Evolutionary conservation across 2,113 vertebrate genomes (phyloP).

Genomic region (Garra rufa): DNA sequence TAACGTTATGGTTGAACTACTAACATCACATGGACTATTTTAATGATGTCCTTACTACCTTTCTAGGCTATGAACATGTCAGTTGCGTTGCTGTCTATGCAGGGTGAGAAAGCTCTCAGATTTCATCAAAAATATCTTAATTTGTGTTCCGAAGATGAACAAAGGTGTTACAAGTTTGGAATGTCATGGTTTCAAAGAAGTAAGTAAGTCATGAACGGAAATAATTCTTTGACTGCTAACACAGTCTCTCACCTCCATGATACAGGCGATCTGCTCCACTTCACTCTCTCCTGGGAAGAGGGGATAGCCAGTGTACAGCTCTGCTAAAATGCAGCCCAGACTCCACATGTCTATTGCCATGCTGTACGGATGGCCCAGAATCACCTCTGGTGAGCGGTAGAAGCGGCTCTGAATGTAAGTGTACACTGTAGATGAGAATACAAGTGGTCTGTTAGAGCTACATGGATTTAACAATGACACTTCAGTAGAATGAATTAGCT

Average conservation of each 20-base stretch:
- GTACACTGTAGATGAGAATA: constrained; percentile 77
- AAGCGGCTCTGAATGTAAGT: constrained; percentile 95
- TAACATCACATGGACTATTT: too few species aligned
- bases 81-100: too few species aligned
- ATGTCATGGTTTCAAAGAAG: background rate
- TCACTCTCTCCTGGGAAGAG: constrained; percentile 93
- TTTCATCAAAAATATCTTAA: too few species aligned
- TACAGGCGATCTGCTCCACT: constrained; percentile 91
- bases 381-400: constrained; percentile 94
- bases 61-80: too few species aligned
- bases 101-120: too few species aligned
- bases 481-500: background rate
- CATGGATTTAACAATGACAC: background rate
- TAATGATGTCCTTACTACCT: too few species aligned
- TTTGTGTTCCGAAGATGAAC: too few species aligned
- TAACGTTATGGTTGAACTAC: too few species aligned
- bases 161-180: too few species aligned
- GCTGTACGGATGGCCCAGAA: constrained; percentile 91
- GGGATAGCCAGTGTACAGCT: constrained; percentile 88
- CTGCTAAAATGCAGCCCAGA: constrained; percentile 91
- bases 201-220: background rate
- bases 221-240: background rate
- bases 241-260: constrained; percentile 86
- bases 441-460: background rate
- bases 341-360: constrained; percentile 98